Conservation (phyloP, 2,113 vertebrate species). For the Ancistrus triradiatus region DNA sequence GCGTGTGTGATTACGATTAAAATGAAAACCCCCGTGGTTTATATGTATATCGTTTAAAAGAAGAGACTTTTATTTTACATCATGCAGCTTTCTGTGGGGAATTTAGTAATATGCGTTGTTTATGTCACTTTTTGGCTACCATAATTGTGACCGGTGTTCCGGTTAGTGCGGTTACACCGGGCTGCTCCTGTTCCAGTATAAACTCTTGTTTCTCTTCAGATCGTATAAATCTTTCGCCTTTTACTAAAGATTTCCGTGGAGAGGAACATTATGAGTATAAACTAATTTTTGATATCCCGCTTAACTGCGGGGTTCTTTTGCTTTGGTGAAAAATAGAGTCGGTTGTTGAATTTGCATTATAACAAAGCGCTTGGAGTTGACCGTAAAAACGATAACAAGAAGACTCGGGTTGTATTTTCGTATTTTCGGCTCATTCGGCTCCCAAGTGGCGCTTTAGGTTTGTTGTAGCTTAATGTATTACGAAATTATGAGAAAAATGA, state of each 20-base stretch:
- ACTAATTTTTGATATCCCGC: constrained; percentile 56
- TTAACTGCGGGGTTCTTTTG: neutral
- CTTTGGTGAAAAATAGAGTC: accelerated
- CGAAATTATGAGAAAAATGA: too few species aligned
- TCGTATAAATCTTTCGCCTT: constrained; percentile 70
- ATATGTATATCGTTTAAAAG: too few species aligned
- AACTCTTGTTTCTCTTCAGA: constrained; percentile 31
- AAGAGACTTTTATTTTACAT: neutral
- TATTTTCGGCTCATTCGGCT: too few species aligned
- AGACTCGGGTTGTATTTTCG: too few species aligned
- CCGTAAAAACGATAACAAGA: too few species aligned
- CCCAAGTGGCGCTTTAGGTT: too few species aligned
- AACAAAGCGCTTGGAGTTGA: too few species aligned
- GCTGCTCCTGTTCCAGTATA: too few species aligned
- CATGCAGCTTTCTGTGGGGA: too few species aligned
- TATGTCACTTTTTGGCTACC: constrained; percentile 11
- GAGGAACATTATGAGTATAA: constrained; percentile 58
- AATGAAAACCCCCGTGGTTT: too few species aligned
- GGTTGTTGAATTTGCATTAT: too few species aligned
- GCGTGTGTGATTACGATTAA: neutral
- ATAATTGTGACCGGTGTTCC: neutral
- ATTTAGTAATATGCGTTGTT: neutral
- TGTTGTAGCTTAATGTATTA: too few species aligned
- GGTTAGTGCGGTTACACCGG: accelerated
- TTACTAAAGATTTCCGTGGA: constrained; percentile 71